Percentiles rank a stretch among this genome's conserved stretches.
Conservation (phyloP, 1,140 invertebrate species). For the Drosophila pruinosa region DNA sequence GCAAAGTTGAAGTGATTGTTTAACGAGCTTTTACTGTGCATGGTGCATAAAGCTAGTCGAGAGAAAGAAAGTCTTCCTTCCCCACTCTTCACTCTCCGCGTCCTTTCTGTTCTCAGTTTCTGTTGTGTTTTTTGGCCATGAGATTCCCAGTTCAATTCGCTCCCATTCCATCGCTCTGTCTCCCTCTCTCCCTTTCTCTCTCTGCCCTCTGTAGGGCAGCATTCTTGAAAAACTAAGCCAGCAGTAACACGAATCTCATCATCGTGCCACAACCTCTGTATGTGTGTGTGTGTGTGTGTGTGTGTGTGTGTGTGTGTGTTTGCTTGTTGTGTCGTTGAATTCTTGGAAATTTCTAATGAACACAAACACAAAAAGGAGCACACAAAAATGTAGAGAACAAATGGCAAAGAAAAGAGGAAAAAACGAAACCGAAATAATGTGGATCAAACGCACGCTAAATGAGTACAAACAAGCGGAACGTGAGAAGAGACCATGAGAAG, state of each 20-base stretch:
- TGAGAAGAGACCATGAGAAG: slow-evolving; percentile 54
- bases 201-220: slow-evolving; percentile 1
- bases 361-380: slow-evolving; percentile 76
- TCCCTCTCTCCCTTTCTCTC: background rate
- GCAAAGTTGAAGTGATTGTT: too few species aligned
- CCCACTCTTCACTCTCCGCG: background rate
- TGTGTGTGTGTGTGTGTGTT: slow-evolving; percentile 47
- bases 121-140: background rate
- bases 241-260: slow-evolving; percentile 72
- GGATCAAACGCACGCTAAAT: slow-evolving; percentile 53
- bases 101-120: background rate
- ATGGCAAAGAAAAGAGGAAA: slow-evolving; percentile 5
- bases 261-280: slow-evolving; percentile 7
- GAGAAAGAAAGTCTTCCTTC: background rate
- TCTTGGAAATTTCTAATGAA: slow-evolving; percentile 79
- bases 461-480: slow-evolving; percentile 53
- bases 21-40: background rate
- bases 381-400: slow-evolving; percentile 69
- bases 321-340: slow-evolving; percentile 57
- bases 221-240: slow-evolving; percentile 77
- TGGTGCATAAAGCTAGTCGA: background rate
- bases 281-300: slow-evolving; percentile 25
- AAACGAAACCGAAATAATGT: slow-evolving; percentile 64
- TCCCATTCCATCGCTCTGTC: background rate
- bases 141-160: background rate